A percentile compares a stretch with the other conserved stretches of the same genome.
phyloP scores from a whole-genome alignment of 2,888 invertebrate species.

The Agonopterix heracliana region DNA sequence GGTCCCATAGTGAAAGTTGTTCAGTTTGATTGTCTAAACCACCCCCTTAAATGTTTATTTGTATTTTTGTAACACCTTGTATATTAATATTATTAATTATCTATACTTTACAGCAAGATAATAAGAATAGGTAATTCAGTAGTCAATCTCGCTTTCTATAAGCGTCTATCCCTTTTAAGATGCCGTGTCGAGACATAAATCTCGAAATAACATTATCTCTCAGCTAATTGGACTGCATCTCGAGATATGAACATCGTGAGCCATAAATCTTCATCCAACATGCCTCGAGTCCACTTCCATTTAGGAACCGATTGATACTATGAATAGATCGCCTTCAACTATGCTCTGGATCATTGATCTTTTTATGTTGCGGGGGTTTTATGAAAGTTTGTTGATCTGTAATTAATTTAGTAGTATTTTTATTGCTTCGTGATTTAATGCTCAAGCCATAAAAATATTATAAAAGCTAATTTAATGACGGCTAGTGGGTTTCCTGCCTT shows the following conservation, averaged over 20 bases:
- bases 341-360: constrained; percentile 23
- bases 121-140: too few relatives aligned
- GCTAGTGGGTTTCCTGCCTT: too few relatives aligned
- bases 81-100: too few relatives aligned
- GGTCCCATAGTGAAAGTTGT: too few relatives aligned
- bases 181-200: neutral
- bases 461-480: too few relatives aligned
- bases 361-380: constrained; percentile 16
- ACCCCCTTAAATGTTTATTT: too few relatives aligned
- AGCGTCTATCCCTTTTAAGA: neutral
- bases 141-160: too few relatives aligned
- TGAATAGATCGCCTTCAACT: constrained; percentile 28
- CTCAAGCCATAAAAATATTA: too few relatives aligned
- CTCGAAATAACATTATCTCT: constrained; percentile 14
- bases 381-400: neutral
- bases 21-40: too few relatives aligned
- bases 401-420: neutral
- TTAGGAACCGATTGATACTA: constrained; percentile 34
- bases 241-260: constrained; percentile 14
- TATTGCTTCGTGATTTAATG: too few relatives aligned
- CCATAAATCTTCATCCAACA: constrained; percentile 38
- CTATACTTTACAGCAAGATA: too few relatives aligned
- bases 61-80: too few relatives aligned
- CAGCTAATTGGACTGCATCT: constrained; percentile 25
- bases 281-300: constrained; percentile 27